Evolutionary conservation across 1,140 invertebrate species (phyloP).

Genomic region (Bombus terrestris): DNA sequence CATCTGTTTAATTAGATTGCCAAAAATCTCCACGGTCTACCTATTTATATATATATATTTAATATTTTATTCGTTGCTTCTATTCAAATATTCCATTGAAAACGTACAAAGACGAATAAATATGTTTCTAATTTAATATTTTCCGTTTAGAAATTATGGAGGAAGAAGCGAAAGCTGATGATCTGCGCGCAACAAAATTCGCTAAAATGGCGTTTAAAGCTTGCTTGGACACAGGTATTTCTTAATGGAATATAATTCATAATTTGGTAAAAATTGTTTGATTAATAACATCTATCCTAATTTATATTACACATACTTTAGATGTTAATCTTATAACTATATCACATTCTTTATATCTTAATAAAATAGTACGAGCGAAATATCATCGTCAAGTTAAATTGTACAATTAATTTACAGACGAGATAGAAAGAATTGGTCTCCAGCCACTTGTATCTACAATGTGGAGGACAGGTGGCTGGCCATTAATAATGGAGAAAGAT

Average conservation of each 20-base stretch:
- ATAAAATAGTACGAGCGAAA: neutral
- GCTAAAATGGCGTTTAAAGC: neutral
- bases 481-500: neutral
- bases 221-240: slow-evolving; percentile 6
- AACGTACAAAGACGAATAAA: too few relatives aligned
- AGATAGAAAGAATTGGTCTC: neutral
- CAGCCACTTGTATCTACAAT: neutral
- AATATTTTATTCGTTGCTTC: neutral
- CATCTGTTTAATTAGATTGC: too few relatives aligned
- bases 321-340: neutral
- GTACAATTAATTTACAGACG: neutral
- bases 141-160: neutral
- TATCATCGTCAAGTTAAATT: neutral
- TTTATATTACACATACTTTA: too few relatives aligned
- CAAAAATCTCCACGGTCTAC: too few relatives aligned
- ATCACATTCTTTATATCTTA: neutral
- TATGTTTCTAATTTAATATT: too few relatives aligned
- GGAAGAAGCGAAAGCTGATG: neutral
- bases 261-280: too few relatives aligned
- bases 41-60: neutral
- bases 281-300: too few relatives aligned
- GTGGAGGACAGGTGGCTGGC: neutral
- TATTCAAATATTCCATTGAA: too few relatives aligned
- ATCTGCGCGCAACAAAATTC: neutral
- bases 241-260: neutral